Percentiles rank a stretch among this genome's conserved stretches.
Conservation (phyloP, 2,888 invertebrate genomes). For the Lasioglossum calceatum region DNA sequence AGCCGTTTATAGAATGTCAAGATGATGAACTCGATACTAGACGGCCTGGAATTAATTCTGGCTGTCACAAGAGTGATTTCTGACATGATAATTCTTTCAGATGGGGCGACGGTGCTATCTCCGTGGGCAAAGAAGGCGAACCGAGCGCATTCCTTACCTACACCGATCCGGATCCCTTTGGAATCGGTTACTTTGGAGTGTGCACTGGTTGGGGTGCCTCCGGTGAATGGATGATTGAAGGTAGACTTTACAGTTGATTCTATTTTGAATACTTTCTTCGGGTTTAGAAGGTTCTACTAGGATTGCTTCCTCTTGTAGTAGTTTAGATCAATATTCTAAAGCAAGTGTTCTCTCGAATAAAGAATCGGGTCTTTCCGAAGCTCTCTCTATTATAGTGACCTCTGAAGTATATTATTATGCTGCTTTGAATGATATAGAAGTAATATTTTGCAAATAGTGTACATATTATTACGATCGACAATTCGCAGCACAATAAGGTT, state of each 20-base stretch:
- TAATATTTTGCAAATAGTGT: not conserved
- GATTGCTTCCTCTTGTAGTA: not conserved
- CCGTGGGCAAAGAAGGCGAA: slow-evolving; percentile 91
- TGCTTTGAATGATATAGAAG: not conserved
- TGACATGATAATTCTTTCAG: slow-evolving; percentile 55
- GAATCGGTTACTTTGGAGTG: slow-evolving; percentile 91
- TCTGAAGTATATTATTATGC: not conserved
- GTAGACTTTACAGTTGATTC: slow-evolving; percentile 83
- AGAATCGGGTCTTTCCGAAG: not conserved
- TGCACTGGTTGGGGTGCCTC: slow-evolving; percentile 95
- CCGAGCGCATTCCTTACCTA: slow-evolving; percentile 90
- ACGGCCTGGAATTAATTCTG: not conserved
- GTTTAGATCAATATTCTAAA: not conserved
- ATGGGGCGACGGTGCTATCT: slow-evolving; percentile 84
- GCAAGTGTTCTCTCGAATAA: not conserved
- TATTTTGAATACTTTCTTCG: not conserved
- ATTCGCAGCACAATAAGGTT: not conserved
- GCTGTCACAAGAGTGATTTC: not conserved
- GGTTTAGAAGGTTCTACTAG: not conserved
- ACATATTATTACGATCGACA: not conserved
- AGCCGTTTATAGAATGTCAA: not conserved
- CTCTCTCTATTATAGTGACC: not conserved
- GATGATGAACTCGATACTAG: not conserved
- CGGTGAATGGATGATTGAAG: slow-evolving; percentile 93
- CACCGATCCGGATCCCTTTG: slow-evolving; percentile 89